These are phyloP conservation scores for Prionace glauca DNA, from an alignment of 2,797 vertebrate species.

Conservation along the genomic window DNA sequence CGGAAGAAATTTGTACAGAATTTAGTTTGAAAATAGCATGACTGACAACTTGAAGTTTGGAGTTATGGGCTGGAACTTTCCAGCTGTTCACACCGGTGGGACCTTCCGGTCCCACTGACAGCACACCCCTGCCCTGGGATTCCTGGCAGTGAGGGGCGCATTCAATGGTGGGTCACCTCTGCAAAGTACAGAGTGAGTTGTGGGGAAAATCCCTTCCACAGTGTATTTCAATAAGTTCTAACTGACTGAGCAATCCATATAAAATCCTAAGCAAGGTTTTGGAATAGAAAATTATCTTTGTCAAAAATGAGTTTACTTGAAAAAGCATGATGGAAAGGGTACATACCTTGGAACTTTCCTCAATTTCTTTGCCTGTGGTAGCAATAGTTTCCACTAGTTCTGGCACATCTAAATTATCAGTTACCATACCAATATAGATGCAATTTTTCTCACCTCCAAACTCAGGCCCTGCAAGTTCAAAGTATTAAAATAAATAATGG, in stretches of 20 bases:
- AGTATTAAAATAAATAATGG: conserved; percentile 4
- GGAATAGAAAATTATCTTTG: neutral
- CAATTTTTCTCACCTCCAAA: conserved; percentile 73
- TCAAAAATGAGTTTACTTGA: neutral
- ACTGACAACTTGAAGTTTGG: neutral
- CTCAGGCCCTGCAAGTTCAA: conserved; percentile 65
- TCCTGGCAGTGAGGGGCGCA: no score
- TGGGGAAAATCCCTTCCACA: no score
- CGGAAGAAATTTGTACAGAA: neutral
- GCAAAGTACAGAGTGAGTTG: no score
- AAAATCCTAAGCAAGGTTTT: neutral
- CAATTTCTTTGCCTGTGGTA: conserved; percentile 78
- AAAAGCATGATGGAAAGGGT: conserved; percentile 10
- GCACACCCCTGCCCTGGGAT: no score
- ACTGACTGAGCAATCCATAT: neutral
- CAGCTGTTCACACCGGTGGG: no score
- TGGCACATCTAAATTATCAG: conserved; percentile 74
- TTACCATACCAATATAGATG: conserved; percentile 82
- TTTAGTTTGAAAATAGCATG: neutral
- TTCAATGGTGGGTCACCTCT: no score
- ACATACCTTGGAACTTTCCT: conserved; percentile 85
- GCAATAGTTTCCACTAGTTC: conserved; percentile 78
- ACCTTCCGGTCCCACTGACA: no score
- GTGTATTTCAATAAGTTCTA: neutral
- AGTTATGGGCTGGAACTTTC: no score